phyloP scores from a whole-genome alignment of 1,140 invertebrate genomes.

The Hesperophylax magnus region DNA sequence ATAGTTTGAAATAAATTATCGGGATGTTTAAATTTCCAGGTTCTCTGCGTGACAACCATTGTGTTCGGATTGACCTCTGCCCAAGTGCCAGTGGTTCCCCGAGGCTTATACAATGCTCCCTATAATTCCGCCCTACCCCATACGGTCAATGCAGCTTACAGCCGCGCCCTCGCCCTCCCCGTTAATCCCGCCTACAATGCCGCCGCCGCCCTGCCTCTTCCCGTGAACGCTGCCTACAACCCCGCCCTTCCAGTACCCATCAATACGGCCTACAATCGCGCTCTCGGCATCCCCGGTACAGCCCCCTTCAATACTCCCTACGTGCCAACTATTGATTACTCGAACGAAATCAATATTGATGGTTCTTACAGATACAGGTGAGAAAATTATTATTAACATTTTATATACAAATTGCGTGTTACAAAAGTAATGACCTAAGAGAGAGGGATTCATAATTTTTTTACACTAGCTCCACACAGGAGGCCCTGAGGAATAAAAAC shows the following conservation, averaged over 20 bases:
- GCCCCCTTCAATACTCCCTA: slow-evolving; percentile 58
- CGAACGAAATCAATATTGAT: slow-evolving; percentile 62
- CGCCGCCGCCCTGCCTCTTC: slow-evolving; percentile 39
- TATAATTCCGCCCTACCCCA: too few relatives aligned
- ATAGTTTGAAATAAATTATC: too few relatives aligned
- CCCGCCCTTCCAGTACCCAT: slow-evolving; percentile 52
- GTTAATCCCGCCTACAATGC: slow-evolving; percentile 13
- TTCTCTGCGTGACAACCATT: not conserved
- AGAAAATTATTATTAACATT: not conserved
- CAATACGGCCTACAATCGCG: not conserved
- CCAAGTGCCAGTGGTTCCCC: too few relatives aligned
- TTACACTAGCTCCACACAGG: too few relatives aligned
- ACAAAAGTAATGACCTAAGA: too few relatives aligned
- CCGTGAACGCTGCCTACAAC: too few relatives aligned
- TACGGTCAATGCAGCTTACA: too few relatives aligned
- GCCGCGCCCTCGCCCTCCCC: not conserved
- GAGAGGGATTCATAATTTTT: too few relatives aligned
- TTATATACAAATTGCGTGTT: too few relatives aligned
- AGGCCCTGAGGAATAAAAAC: too few relatives aligned
- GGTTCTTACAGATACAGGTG: slow-evolving; percentile 67
- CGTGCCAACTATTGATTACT: slow-evolving; percentile 64
- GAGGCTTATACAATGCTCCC: too few relatives aligned
- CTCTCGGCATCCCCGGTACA: slow-evolving; percentile 46
- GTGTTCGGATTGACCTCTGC: not conserved
- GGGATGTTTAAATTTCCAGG: not conserved